Percentiles rank a stretch among this genome's conserved stretches.
These are phyloP conservation scores for Aromia moschata DNA, from an alignment of 2,888 invertebrate species.

Conservation along the genomic window DNA sequence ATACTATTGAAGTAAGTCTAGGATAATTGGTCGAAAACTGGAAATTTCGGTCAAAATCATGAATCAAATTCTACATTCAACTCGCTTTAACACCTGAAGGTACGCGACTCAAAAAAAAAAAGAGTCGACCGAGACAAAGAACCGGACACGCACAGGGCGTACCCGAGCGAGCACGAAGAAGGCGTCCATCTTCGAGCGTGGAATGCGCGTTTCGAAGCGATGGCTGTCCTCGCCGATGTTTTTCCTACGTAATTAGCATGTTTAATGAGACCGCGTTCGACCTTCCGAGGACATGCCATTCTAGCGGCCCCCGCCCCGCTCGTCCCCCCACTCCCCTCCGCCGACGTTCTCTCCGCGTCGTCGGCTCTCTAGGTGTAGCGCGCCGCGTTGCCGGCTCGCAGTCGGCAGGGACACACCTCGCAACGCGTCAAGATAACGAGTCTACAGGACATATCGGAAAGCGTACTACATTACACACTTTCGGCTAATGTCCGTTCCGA, in stretches of 20 bases:
- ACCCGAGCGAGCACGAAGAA: constrained; percentile 2
- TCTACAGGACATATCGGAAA: too few relatives aligned
- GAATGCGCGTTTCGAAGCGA: constrained; percentile 28
- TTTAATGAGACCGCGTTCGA: constrained; percentile 35
- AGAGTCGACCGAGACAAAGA: constrained; percentile 6
- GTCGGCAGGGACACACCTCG: constrained; percentile 1
- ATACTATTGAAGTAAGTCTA: too few relatives aligned
- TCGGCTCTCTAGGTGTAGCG: constrained; percentile 9
- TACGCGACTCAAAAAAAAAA: not conserved
- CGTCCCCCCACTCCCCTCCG: constrained; percentile 2
- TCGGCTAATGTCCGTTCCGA: too few relatives aligned
- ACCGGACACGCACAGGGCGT: constrained; percentile 14
- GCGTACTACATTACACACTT: too few relatives aligned
- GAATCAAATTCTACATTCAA: too few relatives aligned
- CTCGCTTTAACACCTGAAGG: not conserved
- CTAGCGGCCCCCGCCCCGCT: constrained; percentile 12
- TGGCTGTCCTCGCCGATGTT: constrained; percentile 26
- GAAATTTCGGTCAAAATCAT: too few relatives aligned
- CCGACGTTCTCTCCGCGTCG: not conserved
- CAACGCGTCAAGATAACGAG: too few relatives aligned
- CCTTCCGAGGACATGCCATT: constrained; percentile 39
- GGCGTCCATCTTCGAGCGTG: not conserved
- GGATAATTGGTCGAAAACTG: too few relatives aligned
- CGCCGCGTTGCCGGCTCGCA: constrained; percentile 10
- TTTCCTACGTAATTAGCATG: constrained; percentile 34